Conservation (phyloP, 2,113 vertebrate species). For the Calidris pygmaea region DNA sequence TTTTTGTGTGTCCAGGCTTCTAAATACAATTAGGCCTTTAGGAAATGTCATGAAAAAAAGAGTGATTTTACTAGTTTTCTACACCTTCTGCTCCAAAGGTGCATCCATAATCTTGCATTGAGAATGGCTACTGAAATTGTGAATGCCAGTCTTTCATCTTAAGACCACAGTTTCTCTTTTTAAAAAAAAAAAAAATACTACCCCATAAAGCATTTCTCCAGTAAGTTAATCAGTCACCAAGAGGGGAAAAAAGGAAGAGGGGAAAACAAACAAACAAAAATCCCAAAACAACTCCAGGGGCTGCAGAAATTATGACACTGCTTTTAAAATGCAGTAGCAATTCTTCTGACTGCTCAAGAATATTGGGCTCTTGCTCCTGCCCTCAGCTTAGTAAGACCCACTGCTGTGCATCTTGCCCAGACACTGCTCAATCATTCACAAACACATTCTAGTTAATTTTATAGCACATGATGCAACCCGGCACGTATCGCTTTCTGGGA, state of each 20-base stretch:
- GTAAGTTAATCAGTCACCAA: not conserved
- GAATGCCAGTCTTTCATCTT: not conserved
- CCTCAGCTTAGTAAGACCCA: not conserved
- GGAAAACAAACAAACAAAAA: too few species aligned
- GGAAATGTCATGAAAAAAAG: not conserved
- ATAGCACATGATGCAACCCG: fast-evolving
- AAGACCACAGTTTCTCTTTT: not conserved
- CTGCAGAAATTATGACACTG: fast-evolving
- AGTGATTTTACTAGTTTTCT: not conserved
- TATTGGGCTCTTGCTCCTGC: not conserved
- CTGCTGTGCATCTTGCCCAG: not conserved
- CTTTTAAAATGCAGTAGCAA: not conserved
- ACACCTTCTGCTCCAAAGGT: not conserved
- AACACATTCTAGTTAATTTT: not conserved
- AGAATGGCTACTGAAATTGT: not conserved
- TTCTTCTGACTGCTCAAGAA: not conserved
- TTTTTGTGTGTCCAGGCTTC: not conserved
- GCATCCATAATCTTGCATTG: not conserved
- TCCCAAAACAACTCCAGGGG: not conserved
- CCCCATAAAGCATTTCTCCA: not conserved
- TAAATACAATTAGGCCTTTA: not conserved
- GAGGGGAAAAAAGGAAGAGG: too few species aligned
- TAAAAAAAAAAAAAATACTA: not conserved
- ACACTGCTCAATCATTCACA: not conserved
- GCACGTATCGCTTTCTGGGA: not conserved